Evolutionary conservation across 2,113 vertebrate genomes (phyloP).

Genomic region (Danio rerio): GRCz12tu NC_133191.1:52722501-52723000

Average conservation of each 20-base stretch:
- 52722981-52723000: background rate
- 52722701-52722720: background rate
- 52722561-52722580: no score
- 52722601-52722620: no score
- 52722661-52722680: no score
- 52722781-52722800: background rate
- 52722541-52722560: no score
- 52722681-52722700: background rate
- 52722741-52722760: background rate
- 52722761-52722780: background rate
- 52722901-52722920: conserved; percentile 25
- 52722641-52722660: no score
- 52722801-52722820: background rate
- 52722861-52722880: background rate
- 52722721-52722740: background rate
- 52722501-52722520: no score
- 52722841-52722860: conserved; percentile 10
- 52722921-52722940: conserved; percentile 17
- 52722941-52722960: background rate
- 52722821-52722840: background rate
- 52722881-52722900: background rate
- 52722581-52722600: no score
- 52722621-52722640: no score
- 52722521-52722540: no score
- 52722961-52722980: background rate